A percentile compares a stretch with the other conserved stretches of the same genome.
Conservation (phyloP, 2,113 vertebrate genomes). For the Gobio gobio region DNA sequence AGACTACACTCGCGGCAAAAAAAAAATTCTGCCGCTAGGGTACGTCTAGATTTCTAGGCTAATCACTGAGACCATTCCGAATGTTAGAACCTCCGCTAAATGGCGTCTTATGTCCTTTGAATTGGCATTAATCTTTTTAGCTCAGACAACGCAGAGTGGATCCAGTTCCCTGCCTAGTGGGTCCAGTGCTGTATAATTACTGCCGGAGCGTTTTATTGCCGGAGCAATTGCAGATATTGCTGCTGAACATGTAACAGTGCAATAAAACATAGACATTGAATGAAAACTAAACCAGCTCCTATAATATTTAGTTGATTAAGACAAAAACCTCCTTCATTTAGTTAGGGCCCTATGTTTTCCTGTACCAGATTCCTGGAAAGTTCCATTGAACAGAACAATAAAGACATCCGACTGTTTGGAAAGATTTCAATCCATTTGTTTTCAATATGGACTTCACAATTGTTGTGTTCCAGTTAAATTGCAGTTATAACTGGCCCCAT, state of each 20-base stretch:
- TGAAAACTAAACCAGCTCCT: neutral
- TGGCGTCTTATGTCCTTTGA: too few relatives aligned
- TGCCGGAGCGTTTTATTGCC: too few relatives aligned
- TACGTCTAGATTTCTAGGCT: too few relatives aligned
- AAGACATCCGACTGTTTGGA: neutral
- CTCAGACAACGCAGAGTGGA: too few relatives aligned
- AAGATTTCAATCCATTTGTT: neutral
- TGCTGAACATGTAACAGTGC: neutral
- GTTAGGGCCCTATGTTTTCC: neutral
- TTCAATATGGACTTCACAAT: slow-evolving; percentile 18
- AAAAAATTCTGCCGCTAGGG: too few relatives aligned
- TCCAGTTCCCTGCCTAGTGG: too few relatives aligned
- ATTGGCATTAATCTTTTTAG: too few relatives aligned
- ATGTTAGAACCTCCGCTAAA: too few relatives aligned
- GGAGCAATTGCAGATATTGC: too few relatives aligned
- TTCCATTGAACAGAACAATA: neutral
- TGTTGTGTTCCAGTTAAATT: slow-evolving; percentile 52
- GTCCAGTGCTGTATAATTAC: too few relatives aligned
- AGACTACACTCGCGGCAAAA: too few relatives aligned
- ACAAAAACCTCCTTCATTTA: neutral
- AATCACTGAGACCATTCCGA: too few relatives aligned
- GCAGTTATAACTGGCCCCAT: slow-evolving; percentile 63
- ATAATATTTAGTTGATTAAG: neutral
- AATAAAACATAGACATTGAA: neutral
- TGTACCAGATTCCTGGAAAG: neutral